phyloP scores from a whole-genome alignment of 1,140 invertebrate genomes.

The Lepidurus apus region DNA sequence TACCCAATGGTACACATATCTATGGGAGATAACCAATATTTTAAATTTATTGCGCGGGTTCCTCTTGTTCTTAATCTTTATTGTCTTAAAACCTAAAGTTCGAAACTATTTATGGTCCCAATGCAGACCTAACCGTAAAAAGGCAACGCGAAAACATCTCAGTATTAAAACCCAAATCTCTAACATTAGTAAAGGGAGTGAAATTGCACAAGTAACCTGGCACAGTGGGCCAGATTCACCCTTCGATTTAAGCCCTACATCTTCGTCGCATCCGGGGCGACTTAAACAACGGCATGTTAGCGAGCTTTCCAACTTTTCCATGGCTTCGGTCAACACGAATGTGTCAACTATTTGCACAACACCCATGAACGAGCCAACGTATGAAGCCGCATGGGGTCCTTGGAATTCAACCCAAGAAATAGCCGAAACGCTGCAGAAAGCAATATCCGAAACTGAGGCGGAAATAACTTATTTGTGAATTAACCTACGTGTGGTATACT shows the following conservation, averaged over 20 bases:
- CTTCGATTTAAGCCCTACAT: neutral
- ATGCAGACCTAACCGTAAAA: neutral
- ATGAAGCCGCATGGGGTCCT: neutral
- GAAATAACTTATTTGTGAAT: neutral
- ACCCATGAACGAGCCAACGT: neutral
- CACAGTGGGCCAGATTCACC: neutral
- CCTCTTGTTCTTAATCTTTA: conserved; percentile 26
- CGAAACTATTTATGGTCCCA: conserved; percentile 2
- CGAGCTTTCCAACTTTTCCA: conserved; percentile 1
- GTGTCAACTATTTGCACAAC: neutral
- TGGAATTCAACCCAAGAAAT: neutral
- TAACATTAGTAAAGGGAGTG: neutral
- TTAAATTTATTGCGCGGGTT: conserved; percentile 11
- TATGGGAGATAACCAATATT: conserved; percentile 15
- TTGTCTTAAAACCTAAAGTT: conserved; percentile 23
- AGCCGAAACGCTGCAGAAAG: neutral
- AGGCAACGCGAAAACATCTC: neutral
- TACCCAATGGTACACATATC: neutral
- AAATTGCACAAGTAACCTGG: neutral
- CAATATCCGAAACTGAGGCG: neutral
- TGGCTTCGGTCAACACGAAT: neutral
- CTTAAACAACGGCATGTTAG: neutral
- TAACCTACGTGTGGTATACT: neutral
- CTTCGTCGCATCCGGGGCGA: neutral
- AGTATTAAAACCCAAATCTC: neutral